Evolutionary conservation across 2,888 invertebrate species (phyloP).

Genomic region (Zelleria hepariella): DNA sequence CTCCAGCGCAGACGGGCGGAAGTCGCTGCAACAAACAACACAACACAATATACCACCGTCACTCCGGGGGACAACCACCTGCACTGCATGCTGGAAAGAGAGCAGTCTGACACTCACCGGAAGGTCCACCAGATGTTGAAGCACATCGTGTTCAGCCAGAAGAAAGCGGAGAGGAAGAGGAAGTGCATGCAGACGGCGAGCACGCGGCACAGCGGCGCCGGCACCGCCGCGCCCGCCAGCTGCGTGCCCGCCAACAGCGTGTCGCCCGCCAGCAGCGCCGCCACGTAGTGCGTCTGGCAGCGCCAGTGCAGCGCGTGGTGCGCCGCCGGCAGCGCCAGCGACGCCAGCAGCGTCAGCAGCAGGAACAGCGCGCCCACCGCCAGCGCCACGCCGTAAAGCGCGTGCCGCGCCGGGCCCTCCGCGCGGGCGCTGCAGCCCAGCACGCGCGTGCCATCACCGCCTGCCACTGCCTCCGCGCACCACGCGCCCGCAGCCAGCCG

Average conservation of each 20-base stretch:
- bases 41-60: not conserved
- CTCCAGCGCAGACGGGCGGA: conserved; percentile 87
- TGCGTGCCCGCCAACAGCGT: conserved; percentile 84
- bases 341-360: conserved; percentile 67
- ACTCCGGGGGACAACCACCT: not conserved
- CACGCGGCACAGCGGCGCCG: conserved; percentile 74
- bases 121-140: conserved; percentile 97
- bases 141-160: conserved; percentile 95
- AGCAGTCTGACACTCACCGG: conserved; percentile 75
- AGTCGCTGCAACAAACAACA: conserved; percentile 73
- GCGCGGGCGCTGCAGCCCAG: conserved; percentile 58
- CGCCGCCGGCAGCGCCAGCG: conserved; percentile 84
- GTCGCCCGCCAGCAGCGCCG: conserved; percentile 85
- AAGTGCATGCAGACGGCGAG: conserved; percentile 88
- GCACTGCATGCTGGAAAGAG: not conserved
- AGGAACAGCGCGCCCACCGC: conserved; percentile 86
- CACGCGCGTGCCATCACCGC: conserved; percentile 63
- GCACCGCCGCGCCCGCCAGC: conserved; percentile 75
- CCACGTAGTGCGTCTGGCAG: conserved; percentile 90
- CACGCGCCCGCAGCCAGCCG: conserved; percentile 46
- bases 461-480: conserved; percentile 59
- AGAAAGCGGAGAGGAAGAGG: conserved; percentile 90
- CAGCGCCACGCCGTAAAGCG: conserved; percentile 82
- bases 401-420: conserved; percentile 61
- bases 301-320: conserved; percentile 91